Evolutionary conservation across 2,888 invertebrate species (phyloP).

Genomic region (Drosophila nigritarsus): DNA sequence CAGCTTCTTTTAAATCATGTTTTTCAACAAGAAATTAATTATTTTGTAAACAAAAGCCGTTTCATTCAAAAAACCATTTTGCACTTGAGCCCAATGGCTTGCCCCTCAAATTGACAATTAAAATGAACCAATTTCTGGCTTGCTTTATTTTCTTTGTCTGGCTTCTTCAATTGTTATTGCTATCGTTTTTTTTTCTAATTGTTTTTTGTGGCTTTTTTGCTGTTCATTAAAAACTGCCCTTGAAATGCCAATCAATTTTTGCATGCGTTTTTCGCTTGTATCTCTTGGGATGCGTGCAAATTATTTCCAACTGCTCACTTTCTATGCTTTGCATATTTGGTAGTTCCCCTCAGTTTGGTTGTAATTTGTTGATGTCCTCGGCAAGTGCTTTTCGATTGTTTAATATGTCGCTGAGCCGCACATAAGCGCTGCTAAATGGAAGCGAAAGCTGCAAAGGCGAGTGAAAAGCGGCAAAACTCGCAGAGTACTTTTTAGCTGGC

Average conservation of each 20-base stretch:
- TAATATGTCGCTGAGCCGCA: slow-evolving; percentile 74
- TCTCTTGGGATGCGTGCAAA: background rate
- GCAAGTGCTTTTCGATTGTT: slow-evolving; percentile 75
- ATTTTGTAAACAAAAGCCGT: background rate
- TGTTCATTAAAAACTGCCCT: slow-evolving; percentile 74
- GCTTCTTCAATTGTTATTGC: background rate
- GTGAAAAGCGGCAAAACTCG: slow-evolving; percentile 32
- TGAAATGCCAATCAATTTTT: slow-evolving; percentile 72
- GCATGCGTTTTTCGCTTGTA: background rate
- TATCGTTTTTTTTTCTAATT: background rate
- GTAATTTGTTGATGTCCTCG: slow-evolving; percentile 41
- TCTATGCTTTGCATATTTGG: slow-evolving; percentile 14
- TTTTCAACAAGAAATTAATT: background rate
- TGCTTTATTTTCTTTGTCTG: background rate
- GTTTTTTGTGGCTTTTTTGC: slow-evolving; percentile 43
- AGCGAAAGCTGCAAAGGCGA: slow-evolving; percentile 9
- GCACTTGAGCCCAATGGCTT: background rate
- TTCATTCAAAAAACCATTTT: background rate
- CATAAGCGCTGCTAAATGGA: slow-evolving; percentile 67
- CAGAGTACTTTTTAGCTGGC: slow-evolving; percentile 47
- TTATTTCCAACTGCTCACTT: slow-evolving; percentile 1
- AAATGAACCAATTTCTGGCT: background rate
- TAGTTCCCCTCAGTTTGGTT: background rate
- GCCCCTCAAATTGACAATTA: background rate
- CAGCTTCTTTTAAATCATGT: background rate